phyloP scores from a whole-genome alignment of 2,888 invertebrate genomes.

The Orthosia gothica region DNA sequence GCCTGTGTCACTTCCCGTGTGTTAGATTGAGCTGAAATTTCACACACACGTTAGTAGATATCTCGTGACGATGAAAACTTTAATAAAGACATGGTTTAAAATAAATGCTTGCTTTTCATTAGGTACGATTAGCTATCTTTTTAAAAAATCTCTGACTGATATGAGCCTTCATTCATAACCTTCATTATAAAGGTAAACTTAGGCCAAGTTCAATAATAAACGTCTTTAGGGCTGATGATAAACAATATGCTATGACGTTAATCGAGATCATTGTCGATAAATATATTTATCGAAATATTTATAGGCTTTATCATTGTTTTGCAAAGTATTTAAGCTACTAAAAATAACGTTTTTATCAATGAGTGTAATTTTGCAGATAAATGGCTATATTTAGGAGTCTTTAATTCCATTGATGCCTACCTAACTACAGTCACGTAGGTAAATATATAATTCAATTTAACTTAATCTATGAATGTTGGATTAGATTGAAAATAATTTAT shows the following conservation, averaged over 20 bases:
- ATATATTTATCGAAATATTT: conserved; percentile 6
- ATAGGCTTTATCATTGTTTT: conserved; percentile 22
- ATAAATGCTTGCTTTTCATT: background rate
- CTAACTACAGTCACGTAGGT: background rate
- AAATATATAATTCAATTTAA: no score
- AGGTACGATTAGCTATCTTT: background rate
- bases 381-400: conserved; percentile 2
- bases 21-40: no score
- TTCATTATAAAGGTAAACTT: background rate
- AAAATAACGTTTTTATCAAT: conserved; percentile 29
- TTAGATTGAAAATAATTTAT: no score
- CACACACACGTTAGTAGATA: no score
- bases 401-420: background rate
- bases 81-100: no score
- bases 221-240: background rate
- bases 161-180: background rate
- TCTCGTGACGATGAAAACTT: no score
- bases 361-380: background rate
- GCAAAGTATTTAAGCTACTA: conserved; percentile 7
- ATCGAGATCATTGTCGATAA: background rate
- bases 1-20: no score
- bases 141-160: background rate
- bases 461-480: no score
- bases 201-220: background rate
- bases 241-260: background rate